Conservation (phyloP, 2,797 vertebrate genomes). For the Babyrousa celebensis region DNA sequence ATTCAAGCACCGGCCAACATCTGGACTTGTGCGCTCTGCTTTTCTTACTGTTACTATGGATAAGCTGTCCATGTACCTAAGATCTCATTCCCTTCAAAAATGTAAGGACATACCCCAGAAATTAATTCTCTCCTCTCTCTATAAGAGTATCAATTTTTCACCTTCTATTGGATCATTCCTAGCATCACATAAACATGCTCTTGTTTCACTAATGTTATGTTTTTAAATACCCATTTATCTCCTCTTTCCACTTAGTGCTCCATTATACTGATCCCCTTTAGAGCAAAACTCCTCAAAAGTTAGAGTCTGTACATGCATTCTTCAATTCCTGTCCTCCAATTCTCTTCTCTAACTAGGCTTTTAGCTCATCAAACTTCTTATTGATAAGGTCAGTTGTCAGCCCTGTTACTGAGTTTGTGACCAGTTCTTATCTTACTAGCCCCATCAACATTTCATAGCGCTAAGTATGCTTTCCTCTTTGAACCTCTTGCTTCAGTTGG, state of each 20-base stretch:
- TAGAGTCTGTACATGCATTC: background rate
- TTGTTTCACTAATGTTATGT: constrained; percentile 30
- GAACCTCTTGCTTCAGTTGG: background rate
- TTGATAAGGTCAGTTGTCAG: background rate
- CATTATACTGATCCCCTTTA: background rate
- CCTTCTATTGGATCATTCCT: background rate
- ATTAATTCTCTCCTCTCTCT: constrained; percentile 11
- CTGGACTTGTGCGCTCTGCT: background rate
- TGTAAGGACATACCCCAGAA: background rate
- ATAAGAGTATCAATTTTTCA: background rate
- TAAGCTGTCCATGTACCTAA: background rate
- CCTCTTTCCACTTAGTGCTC: background rate
- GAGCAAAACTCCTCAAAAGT: background rate
- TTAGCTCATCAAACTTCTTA: background rate
- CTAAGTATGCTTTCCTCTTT: background rate
- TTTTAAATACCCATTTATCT: background rate
- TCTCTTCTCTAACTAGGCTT: background rate
- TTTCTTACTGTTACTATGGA: background rate
- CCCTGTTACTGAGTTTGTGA: background rate
- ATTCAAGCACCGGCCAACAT: background rate
- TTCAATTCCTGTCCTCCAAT: background rate
- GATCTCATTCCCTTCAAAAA: constrained; percentile 6
- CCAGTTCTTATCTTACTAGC: background rate
- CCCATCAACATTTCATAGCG: background rate
- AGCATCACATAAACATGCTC: background rate